Conservation (phyloP, 2,797 vertebrate species). For the Hylomyscus alleni region DNA sequence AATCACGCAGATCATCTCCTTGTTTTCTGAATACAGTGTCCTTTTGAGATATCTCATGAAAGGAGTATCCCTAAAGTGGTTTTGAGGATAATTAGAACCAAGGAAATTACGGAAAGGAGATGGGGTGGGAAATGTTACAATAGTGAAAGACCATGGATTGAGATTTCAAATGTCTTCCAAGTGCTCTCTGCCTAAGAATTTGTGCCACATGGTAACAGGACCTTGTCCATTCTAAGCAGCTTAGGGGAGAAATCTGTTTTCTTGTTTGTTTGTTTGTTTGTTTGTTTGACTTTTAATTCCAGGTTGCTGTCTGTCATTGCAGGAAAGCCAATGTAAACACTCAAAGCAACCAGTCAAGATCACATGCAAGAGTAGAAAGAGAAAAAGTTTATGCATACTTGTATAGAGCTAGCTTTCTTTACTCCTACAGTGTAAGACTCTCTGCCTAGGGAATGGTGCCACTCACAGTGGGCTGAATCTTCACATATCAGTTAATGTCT, state of each 20-base stretch:
- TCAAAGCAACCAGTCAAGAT: not conserved
- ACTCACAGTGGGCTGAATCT: not conserved
- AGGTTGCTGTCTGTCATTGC: not conserved
- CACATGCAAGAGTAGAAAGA: not conserved
- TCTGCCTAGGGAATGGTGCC: not conserved
- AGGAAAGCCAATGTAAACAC: not conserved
- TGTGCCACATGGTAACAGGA: not conserved
- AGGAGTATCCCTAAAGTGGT: not conserved
- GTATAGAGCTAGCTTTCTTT: not conserved
- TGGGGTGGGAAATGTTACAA: slow-evolving; percentile 43
- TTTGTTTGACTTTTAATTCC: not conserved
- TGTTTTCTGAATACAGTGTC: not conserved
- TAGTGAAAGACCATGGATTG: slow-evolving; percentile 54
- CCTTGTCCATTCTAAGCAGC: not conserved
- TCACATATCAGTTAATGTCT: not conserved
- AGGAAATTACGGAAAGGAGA: not conserved
- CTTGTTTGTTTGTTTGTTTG: not conserved
- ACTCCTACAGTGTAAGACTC: not conserved
- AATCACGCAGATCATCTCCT: not conserved
- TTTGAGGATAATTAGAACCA: not conserved
- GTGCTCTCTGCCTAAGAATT: not conserved
- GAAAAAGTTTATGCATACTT: not conserved
- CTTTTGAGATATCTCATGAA: not conserved
- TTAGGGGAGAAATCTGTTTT: not conserved
- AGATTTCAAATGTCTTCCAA: not conserved